Evolutionary conservation across 2,888 invertebrate genomes (phyloP).

Genomic region (Oscheius sp.): DNA sequence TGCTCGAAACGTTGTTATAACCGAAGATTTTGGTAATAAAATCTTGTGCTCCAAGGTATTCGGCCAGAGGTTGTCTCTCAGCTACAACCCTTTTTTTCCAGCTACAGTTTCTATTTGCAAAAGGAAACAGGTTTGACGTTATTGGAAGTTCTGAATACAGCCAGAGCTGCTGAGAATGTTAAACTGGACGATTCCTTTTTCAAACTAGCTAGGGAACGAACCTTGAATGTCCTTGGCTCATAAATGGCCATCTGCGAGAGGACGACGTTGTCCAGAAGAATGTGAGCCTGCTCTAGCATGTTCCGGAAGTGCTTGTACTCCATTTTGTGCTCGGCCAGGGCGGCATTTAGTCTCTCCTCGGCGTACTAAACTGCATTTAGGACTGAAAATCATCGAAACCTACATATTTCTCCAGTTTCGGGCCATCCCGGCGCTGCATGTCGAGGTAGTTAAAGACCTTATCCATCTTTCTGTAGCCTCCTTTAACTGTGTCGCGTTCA

Average conservation of each 20-base stretch:
- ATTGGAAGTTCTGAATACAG: too few species aligned
- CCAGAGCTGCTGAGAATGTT: too few species aligned
- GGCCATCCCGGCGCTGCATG: constrained; percentile 68
- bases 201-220: constrained; percentile 26
- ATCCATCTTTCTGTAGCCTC: constrained; percentile 62
- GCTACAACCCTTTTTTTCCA: too few species aligned
- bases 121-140: too few species aligned
- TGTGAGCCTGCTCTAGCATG: constrained; percentile 66
- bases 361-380: constrained; percentile 53
- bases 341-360: constrained; percentile 64
- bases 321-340: constrained; percentile 66
- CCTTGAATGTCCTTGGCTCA: constrained; percentile 70
- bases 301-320: constrained; percentile 65
- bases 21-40: too few species aligned
- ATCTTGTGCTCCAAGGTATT: too few species aligned
- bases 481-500: constrained; percentile 61
- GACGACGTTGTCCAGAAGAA: constrained; percentile 66
- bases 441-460: constrained; percentile 68
- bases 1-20: too few species aligned
- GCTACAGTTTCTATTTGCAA: too few species aligned
- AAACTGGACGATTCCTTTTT: too few species aligned
- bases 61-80: too few species aligned
- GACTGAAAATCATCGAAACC: too few species aligned
- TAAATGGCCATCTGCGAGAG: constrained; percentile 71
- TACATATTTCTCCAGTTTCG: constrained; percentile 61